phyloP scores from a whole-genome alignment of 2,888 invertebrate species.

The Ceraclea dissimilis region DNA sequence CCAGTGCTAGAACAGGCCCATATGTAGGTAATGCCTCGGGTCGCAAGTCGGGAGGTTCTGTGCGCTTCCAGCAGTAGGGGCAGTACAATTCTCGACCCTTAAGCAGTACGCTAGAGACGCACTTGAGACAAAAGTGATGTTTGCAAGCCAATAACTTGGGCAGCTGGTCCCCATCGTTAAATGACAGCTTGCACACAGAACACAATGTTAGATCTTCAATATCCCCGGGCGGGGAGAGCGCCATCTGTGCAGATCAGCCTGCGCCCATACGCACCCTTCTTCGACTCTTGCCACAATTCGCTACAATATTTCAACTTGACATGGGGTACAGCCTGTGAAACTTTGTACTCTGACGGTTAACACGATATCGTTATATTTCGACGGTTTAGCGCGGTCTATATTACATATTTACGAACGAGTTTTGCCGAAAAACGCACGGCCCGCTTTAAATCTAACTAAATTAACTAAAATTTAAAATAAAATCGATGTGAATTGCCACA shows the following conservation, averaged over 20 bases:
- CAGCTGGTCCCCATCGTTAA: constrained; percentile 64
- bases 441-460: constrained; percentile 25
- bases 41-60: constrained; percentile 59
- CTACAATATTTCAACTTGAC: constrained; percentile 16
- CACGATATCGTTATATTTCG: constrained; percentile 17
- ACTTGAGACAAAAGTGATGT: constrained; percentile 70
- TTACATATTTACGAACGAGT: constrained; percentile 27
- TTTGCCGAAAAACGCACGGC: constrained; percentile 24
- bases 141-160: constrained; percentile 69
- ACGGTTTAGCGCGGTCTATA: constrained; percentile 14
- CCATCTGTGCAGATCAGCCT: constrained; percentile 41
- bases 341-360: constrained; percentile 24
- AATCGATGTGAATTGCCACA: constrained; percentile 31
- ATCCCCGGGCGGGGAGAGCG: constrained; percentile 56
- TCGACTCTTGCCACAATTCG: constrained; percentile 5
- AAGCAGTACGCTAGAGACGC: constrained; percentile 59
- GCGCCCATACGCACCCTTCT: constrained; percentile 12
- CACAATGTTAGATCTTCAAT: constrained; percentile 68
- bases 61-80: constrained; percentile 67
- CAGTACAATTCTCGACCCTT: constrained; percentile 63
- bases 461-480: constrained; percentile 28
- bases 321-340: constrained; percentile 22
- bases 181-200: constrained; percentile 67
- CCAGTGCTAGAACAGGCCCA: constrained; percentile 57
- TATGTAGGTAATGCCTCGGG: constrained; percentile 63